Conservation (phyloP, 2,797 vertebrate species). For the Periparus ater region DNA sequence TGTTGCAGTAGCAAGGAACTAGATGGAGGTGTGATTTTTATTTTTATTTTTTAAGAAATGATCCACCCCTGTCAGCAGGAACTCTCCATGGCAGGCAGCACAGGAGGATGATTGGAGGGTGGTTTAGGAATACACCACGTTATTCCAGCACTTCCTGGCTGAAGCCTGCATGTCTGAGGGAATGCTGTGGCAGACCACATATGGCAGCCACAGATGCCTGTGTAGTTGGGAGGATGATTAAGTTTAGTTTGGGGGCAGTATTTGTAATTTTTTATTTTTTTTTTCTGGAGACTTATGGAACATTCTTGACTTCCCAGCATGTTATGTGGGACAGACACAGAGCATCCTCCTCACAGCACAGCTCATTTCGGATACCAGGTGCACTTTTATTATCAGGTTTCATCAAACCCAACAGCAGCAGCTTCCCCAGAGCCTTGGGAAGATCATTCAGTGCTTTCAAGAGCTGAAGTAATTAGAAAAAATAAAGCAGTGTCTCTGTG, state of each 20-base stretch:
- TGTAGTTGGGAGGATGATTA: not conserved
- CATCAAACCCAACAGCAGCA: not conserved
- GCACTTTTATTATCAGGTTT: not conserved
- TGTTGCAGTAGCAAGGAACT: not conserved
- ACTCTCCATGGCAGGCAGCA: not conserved
- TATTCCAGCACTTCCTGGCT: not conserved
- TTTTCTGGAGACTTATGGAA: not conserved
- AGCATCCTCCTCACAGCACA: not conserved
- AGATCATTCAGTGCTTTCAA: not conserved
- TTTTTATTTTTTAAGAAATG: not conserved
- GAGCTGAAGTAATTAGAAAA: conserved; percentile 11
- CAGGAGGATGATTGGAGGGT: not conserved
- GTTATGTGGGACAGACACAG: not conserved
- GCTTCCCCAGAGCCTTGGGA: not conserved
- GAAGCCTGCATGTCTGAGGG: not conserved
- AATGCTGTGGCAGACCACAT: conserved; percentile 5
- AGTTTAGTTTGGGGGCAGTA: conserved; percentile 8
- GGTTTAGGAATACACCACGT: accelerated
- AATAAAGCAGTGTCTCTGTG: not conserved
- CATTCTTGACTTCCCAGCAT: not conserved
- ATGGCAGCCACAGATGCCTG: conserved; percentile 33
- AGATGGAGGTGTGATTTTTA: not conserved
- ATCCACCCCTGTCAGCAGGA: not conserved
- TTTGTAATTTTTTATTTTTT: not conserved
- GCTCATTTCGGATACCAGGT: not conserved